Conservation (phyloP, 2,797 vertebrate species). For the Liparis tanakae region DNA sequence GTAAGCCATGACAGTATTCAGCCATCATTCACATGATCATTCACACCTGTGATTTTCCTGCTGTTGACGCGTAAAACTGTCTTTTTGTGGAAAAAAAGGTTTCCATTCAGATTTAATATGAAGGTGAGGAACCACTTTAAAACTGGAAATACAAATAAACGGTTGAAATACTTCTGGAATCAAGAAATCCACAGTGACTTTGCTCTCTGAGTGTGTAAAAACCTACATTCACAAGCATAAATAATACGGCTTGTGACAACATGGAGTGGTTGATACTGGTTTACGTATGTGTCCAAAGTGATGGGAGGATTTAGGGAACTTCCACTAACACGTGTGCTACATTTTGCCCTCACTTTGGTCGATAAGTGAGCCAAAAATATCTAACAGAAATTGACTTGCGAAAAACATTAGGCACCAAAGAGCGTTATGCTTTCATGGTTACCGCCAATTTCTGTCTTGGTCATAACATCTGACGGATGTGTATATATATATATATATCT, state of each 20-base stretch:
- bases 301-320: slow-evolving; percentile 5
- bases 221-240: slow-evolving; percentile 27
- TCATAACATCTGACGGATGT: slow-evolving; percentile 26
- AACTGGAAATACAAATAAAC: slow-evolving; percentile 35
- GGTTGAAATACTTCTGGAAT: slow-evolving; percentile 34
- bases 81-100: background rate
- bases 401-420: background rate
- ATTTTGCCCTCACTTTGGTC: background rate
- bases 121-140: slow-evolving; percentile 30
- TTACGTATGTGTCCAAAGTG: slow-evolving; percentile 8
- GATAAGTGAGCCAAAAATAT: background rate
- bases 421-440: slow-evolving; percentile 7
- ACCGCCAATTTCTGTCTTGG: slow-evolving; percentile 7
- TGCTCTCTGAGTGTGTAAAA: slow-evolving; percentile 24
- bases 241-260: slow-evolving; percentile 12
- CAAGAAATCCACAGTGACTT: slow-evolving; percentile 44
- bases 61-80: slow-evolving; percentile 6
- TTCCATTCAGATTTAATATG: background rate
- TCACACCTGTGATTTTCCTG: background rate
- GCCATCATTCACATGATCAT: slow-evolving; percentile 11
- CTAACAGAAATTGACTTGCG: background rate
- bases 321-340: background rate
- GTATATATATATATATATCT: slow-evolving; percentile 5
- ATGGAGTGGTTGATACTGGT: slow-evolving; percentile 23
- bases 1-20: slow-evolving; percentile 4